Evolutionary conservation across 1,140 invertebrate genomes (phyloP), one percentile per base, ranked within the genome.

Genomic region (Arion vulgaris): DNA sequence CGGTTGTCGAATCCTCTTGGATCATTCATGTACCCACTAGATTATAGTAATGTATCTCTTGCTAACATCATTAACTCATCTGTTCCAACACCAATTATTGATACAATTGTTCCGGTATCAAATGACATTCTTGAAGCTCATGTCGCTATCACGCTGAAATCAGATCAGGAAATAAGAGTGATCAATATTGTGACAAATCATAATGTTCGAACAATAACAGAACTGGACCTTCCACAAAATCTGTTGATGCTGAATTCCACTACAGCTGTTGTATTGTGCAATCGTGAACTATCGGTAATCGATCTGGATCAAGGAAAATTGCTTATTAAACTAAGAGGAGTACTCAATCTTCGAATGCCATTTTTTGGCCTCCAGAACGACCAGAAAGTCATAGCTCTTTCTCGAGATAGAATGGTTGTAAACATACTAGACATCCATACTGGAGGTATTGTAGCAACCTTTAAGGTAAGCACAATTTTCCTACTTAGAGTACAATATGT

Each of bases 301-400:
- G 95, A 97, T 92, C 91, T 97, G 23, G 94, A 96, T 88, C 94
- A 94, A 90, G 96, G 96, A 79, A 92, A 92, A 77, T 94, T 95
- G 86, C 85, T 95, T 49, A 95, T 94, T 15, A 95, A 96, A 83
- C 90, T 97, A 17, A 96, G 96, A 89, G 94, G 96, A 51, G 96
- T 97, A 2, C 97, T 97, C 96, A 97, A 97, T 93, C 96, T 97
- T 89, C 96, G 97, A 92, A 96, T 97, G 96, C 96, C 96, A 51
- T 97, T 95, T 90, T 97, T 95, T 92, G 96, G 96, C 1, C 93
- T 96, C 9, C 96, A 97, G 90, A 95, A 96, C 92, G 90, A 94
- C 62, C 94, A 94, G 32, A 96, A 96, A 91, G 92, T 96, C 71
- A 96, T 97, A 23, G 95, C 96, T 26, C 92, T 97, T 26, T 96